Percentiles rank a stretch among this genome's conserved stretches.
These are phyloP conservation scores for Nomada goodeniana DNA, from an alignment of 2,888 invertebrate species.

Conservation along the genomic window DNA sequence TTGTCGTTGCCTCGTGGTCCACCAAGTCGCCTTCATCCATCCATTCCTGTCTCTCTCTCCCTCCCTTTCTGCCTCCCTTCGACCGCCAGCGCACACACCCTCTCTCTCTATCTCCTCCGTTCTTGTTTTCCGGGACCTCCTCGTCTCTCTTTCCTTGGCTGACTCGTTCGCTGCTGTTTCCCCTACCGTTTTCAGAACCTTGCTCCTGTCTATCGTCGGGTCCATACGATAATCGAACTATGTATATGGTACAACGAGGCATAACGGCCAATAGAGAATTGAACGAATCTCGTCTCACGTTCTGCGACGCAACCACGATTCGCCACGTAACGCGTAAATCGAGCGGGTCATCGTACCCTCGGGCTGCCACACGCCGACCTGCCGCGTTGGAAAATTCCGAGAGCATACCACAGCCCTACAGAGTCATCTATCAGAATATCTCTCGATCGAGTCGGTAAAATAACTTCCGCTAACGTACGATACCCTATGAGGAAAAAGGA, in stretches of 20 bases:
- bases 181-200: conserved; percentile 21
- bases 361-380: conserved; percentile 28
- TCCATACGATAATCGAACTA: conserved; percentile 50
- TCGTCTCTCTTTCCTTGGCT: neutral
- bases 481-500: neutral
- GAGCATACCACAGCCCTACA: neutral
- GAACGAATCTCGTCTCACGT: conserved; percentile 53
- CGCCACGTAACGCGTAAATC: conserved; percentile 69
- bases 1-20: conserved; percentile 60
- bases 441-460: neutral
- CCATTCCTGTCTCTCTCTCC: neutral
- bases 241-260: conserved; percentile 32
- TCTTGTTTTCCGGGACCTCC: conserved; percentile 19
- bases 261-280: conserved; percentile 38
- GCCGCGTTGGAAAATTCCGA: conserved; percentile 46
- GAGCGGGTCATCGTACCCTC: conserved; percentile 75
- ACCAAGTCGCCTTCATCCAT: conserved; percentile 44
- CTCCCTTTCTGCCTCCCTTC: neutral
- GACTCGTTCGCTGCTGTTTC: neutral
- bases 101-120: conserved; percentile 19
- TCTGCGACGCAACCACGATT: conserved; percentile 64
- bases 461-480: neutral
- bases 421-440: conserved; percentile 47
- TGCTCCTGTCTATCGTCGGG: conserved; percentile 20
- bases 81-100: neutral